Percentiles rank a stretch among this genome's conserved stretches.
Conservation (phyloP, 2,888 invertebrate genomes). For the Allolobophora icterica region DNA sequence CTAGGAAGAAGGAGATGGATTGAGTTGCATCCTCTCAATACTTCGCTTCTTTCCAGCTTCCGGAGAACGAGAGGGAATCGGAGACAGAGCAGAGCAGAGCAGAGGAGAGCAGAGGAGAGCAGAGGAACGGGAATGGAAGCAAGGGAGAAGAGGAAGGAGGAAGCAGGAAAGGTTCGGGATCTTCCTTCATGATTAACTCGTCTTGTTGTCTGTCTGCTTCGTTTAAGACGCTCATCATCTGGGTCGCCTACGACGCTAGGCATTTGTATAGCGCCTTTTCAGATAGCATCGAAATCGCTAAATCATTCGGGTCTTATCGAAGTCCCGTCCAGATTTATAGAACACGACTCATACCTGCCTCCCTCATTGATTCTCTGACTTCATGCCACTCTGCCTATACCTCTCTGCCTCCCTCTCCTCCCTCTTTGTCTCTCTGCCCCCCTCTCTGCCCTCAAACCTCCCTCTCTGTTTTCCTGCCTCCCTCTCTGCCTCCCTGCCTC, state of each 20-base stretch:
- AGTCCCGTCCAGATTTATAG: background rate
- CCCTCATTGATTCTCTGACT: background rate
- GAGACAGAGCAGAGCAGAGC: background rate
- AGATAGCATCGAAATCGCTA: background rate
- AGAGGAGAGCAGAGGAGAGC: background rate
- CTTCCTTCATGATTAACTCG: background rate
- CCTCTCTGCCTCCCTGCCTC: too few relatives aligned
- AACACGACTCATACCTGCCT: background rate
- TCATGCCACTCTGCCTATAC: background rate
- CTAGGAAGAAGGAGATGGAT: background rate
- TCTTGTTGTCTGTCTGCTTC: background rate
- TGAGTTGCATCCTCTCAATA: background rate
- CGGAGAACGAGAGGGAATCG: background rate
- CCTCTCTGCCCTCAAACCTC: too few relatives aligned
- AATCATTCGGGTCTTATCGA: background rate
- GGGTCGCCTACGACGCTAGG: background rate
- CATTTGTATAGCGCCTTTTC: constrained; percentile 11
- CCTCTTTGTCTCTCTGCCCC: too few relatives aligned
- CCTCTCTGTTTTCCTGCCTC: too few relatives aligned
- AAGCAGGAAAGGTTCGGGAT: background rate
- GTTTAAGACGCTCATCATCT: background rate
- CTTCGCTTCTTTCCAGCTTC: background rate
- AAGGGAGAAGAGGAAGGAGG: background rate
- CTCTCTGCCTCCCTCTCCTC: background rate
- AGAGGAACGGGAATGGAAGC: too few relatives aligned